These are phyloP conservation scores for Stylophora pistillata DNA, from an alignment of 64 coral and sea anemone genomes.

Conservation along the genomic window DNA sequence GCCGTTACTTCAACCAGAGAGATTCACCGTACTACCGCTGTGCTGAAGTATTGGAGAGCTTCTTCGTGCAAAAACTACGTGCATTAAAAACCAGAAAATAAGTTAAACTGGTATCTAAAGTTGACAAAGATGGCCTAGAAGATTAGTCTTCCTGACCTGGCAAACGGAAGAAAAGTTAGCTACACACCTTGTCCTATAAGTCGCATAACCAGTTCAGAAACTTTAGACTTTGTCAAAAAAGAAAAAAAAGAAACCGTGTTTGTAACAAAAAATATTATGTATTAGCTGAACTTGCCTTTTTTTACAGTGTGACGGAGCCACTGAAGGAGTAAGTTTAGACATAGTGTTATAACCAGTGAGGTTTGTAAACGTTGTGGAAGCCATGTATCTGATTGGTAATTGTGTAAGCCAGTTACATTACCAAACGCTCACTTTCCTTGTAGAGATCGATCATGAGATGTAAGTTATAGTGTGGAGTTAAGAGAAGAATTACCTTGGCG, in stretches of 20 bases:
- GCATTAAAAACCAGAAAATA: constrained; percentile 71
- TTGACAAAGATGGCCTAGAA: too few species aligned
- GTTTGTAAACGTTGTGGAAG: not conserved
- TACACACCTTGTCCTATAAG: too few species aligned
- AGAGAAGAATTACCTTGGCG: too few species aligned
- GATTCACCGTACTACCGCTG: constrained; percentile 98
- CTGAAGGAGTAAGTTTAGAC: not conserved
- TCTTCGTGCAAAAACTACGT: constrained; percentile 94
- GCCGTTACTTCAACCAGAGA: constrained; percentile 87
- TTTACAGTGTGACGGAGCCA: not conserved
- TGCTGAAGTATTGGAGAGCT: constrained; percentile 96
- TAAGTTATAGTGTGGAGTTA: too few species aligned
- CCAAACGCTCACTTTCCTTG: not conserved
- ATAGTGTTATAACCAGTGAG: not conserved
- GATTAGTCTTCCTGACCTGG: too few species aligned
- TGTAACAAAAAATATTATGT: too few species aligned
- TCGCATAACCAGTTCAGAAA: too few species aligned
- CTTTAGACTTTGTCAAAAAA: too few species aligned
- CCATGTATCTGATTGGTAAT: not conserved
- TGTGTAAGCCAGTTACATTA: not conserved
- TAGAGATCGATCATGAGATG: not conserved
- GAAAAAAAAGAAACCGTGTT: too few species aligned
- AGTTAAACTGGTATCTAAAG: not conserved
- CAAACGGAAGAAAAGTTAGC: too few species aligned
- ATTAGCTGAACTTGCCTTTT: not conserved